Evolutionary conservation across 2,797 vertebrate species (phyloP).

Genomic region (Sylvilagus floridanus): DNA sequence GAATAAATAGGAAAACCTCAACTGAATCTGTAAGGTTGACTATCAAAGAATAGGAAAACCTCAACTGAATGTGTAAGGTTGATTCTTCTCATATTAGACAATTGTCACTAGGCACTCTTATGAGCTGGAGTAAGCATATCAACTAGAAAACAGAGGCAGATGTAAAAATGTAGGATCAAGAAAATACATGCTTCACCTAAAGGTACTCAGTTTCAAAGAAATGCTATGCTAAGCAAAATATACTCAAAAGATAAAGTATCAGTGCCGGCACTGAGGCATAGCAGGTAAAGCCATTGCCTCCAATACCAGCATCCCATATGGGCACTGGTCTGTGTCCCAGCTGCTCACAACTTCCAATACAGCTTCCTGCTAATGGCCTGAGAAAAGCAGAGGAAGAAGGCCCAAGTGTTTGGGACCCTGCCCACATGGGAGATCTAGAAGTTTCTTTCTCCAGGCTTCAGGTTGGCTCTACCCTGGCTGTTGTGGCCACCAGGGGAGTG

Average conservation of each 20-base stretch:
- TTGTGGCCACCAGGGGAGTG: too few species aligned
- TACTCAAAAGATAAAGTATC: conserved; percentile 10
- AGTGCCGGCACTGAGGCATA: too few species aligned
- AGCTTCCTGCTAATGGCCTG: too few species aligned
- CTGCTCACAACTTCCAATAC: too few species aligned
- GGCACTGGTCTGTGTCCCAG: too few species aligned
- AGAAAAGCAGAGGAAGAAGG: too few species aligned
- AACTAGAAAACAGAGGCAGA: neutral
- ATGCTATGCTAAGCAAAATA: conserved; percentile 28
- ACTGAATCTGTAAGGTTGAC: conserved; percentile 18
- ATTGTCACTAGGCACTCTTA: neutral
- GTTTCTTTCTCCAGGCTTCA: too few species aligned
- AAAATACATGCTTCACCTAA: neutral
- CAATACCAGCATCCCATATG: too few species aligned
- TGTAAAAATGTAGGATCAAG: neutral
- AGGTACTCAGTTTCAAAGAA: conserved; percentile 44
- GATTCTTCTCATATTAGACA: conserved; percentile 5
- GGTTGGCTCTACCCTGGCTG: too few species aligned
- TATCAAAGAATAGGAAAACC: neutral
- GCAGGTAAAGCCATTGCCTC: too few species aligned
- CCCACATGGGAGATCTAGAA: too few species aligned
- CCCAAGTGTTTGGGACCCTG: too few species aligned
- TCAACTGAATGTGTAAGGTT: conserved; percentile 23
- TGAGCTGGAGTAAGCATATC: neutral
- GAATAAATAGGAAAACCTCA: neutral